Evolutionary conservation across 2,113 vertebrate species (phyloP).

Genomic region (Lethenteron camtschaticum): DNA sequence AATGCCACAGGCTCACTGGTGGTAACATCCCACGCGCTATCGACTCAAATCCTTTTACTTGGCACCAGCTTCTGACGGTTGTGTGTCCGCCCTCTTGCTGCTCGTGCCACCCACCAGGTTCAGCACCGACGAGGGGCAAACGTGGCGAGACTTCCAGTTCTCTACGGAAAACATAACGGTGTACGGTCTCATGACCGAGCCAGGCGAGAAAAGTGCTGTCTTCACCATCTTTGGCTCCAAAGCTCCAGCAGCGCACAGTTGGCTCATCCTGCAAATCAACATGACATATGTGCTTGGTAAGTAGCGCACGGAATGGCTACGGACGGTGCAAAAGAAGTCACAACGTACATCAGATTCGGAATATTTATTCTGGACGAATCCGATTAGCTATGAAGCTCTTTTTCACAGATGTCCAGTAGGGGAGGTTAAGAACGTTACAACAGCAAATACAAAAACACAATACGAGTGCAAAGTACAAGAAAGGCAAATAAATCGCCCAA

Average conservation of each 20-base stretch:
- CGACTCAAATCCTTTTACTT: too few relatives aligned
- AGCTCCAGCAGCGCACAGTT: conserved; percentile 70
- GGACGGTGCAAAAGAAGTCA: too few relatives aligned
- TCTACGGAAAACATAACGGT: conserved; percentile 51
- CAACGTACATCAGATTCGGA: too few relatives aligned
- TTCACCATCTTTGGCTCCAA: conserved; percentile 95
- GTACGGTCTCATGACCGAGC: conserved; percentile 79
- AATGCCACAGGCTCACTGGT: too few relatives aligned
- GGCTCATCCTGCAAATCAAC: conserved; percentile 94
- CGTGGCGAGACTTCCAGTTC: conserved; percentile 62
- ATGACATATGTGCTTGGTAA: conserved; percentile 58
- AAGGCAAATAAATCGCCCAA: too few relatives aligned
- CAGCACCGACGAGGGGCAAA: conserved; percentile 90
- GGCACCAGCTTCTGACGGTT: background rate
- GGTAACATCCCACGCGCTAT: too few relatives aligned
- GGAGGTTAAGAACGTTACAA: too few relatives aligned
- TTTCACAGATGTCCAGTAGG: too few relatives aligned
- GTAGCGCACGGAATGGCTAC: conserved; percentile 6
- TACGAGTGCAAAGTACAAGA: too few relatives aligned
- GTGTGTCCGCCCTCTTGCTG: background rate
- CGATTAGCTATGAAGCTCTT: too few relatives aligned
- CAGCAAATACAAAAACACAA: too few relatives aligned
- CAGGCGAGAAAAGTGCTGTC: conserved; percentile 76
- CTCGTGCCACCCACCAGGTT: conserved; percentile 25
- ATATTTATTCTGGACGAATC: too few relatives aligned